Evolutionary conservation across 2,797 vertebrate species (phyloP), one percentile per base, ranked within the genome.

Genomic region (Amblyraja radiata): DNA sequence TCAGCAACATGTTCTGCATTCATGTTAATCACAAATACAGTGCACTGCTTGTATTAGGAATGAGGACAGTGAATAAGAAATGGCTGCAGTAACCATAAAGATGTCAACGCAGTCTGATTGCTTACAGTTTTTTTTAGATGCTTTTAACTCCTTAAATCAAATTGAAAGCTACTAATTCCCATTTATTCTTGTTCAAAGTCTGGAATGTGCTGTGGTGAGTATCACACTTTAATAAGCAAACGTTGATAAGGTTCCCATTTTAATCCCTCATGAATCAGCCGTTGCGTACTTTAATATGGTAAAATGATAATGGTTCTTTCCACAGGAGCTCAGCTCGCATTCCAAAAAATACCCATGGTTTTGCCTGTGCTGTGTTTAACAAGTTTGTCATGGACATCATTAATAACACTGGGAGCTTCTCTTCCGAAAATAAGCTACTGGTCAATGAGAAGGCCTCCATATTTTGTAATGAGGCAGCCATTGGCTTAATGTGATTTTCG

Each of bases 141-240:
- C 36, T 92, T 91, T 91, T 91, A 91, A 46, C 36, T 54, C 90
- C 7, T 46, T 92, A 76, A 92, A 58, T 71, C 88, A 90, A 11
- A 21, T 32, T 46, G 18, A 90, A 71, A 90, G n/a, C 65, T 71
- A 71, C 88, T 90, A 36, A 90, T 90, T 39, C 32, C n/a, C 23
- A 68, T 71, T 71, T 73, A 90, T 71, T n/a, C 68, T 32, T 90
- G 61, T 68, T 32, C 63, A 28, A 91, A 91, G 23, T 73, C 71
- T 68, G 73, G 68, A 54, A 91, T 74, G 68, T 54, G 73, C 23
- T 25, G 6, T 54, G 25, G 65, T 4, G 39, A 28, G 54, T 54
- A 21, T 39, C 68, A 91, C 63, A 32, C 65, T 68, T 88, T 68
- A 36, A 68, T 65, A 68, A 65, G 61, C n/a, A 88, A 63, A 88